These are phyloP conservation scores for Campoletis sonorensis DNA, from an alignment of 1,140 invertebrate species.

Conservation along the genomic window DNA sequence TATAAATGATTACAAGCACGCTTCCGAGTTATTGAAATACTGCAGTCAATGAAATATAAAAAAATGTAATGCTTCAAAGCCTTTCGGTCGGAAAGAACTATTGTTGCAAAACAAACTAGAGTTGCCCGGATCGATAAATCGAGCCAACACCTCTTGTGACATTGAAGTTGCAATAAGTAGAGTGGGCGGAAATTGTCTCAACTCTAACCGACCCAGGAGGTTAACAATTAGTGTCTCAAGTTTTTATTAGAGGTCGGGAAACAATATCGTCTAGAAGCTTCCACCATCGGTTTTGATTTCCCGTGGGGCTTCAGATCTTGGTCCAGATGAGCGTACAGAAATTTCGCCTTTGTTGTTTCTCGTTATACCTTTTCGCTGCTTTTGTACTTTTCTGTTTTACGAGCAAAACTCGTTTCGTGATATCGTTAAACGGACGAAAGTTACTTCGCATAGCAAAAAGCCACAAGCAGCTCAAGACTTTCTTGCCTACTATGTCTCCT, in stretches of 20 bases:
- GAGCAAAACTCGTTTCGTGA: constrained; percentile 38
- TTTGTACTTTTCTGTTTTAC: constrained; percentile 49
- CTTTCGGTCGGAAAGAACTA: neutral
- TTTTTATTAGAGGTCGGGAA: constrained; percentile 68
- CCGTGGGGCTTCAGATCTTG: constrained; percentile 70
- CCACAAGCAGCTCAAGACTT: neutral
- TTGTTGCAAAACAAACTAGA: neutral
- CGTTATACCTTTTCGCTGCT: constrained; percentile 66
- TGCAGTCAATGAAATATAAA: neutral
- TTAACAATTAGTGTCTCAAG: constrained; percentile 70
- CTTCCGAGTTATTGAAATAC: no score
- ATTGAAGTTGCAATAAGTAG: neutral
- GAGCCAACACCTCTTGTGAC: neutral
- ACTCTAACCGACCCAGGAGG: constrained; percentile 37
- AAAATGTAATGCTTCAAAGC: neutral
- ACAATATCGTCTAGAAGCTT: constrained; percentile 66
- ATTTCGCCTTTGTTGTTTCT: neutral
- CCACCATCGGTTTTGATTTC: constrained; percentile 68
- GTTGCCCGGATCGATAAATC: neutral
- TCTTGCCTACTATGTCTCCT: neutral
- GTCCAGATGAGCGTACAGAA: constrained; percentile 55
- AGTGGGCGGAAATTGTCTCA: constrained; percentile 1
- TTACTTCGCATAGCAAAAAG: constrained; percentile 9
- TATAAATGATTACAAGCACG: neutral
- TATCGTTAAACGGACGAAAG: constrained; percentile 42